Evolutionary conservation across 2,113 vertebrate species (phyloP).

Genomic region (Anser cygnoides): DNA sequence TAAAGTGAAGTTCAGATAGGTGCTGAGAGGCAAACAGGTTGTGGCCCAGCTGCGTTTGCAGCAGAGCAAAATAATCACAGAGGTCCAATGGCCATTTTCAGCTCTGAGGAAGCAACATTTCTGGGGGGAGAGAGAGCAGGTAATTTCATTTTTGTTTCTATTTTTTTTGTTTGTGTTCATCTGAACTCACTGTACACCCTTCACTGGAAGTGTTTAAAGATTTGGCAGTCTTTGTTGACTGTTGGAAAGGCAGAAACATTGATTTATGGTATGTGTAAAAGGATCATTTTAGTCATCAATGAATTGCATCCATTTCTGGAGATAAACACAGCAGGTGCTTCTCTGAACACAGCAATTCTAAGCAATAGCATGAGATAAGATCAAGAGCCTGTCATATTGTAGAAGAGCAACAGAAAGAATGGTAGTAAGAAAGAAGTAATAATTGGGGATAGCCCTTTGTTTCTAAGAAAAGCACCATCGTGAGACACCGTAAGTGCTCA

Average conservation of each 20-base stretch:
- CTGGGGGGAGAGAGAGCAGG: background rate
- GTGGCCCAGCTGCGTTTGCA: background rate
- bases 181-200: background rate
- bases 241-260: background rate
- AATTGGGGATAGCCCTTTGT: background rate
- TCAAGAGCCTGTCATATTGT: background rate
- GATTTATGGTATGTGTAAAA: slow-evolving; percentile 9
- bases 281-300: background rate
- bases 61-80: background rate
- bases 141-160: background rate
- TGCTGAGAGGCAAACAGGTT: background rate
- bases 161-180: background rate
- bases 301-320: background rate
- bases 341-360: background rate
- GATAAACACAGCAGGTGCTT: background rate
- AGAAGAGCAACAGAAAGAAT: background rate
- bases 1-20: background rate
- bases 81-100: background rate
- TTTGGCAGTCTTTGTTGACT: background rate
- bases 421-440: background rate
- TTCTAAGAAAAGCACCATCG: background rate
- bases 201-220: background rate
- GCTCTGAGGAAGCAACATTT: background rate
- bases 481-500: background rate
- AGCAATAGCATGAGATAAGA: background rate